Conservation (phyloP, 2,113 vertebrate genomes). For the Stomatorhinus ivindoensis region DNA sequence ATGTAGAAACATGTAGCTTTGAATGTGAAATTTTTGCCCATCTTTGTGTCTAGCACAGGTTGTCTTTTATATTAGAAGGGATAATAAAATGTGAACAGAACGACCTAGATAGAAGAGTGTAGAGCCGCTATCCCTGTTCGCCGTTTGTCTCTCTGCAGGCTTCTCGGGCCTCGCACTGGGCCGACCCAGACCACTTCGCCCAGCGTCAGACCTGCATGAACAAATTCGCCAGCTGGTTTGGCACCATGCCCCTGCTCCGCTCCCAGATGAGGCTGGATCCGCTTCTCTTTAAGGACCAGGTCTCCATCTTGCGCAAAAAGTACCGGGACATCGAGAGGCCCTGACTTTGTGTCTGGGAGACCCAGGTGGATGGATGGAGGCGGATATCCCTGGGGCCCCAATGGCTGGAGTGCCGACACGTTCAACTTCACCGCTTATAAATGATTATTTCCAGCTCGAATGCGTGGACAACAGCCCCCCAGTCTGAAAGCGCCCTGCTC, state of each 20-base stretch:
- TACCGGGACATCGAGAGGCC: slow-evolving; percentile 97
- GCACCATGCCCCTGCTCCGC: slow-evolving; percentile 96
- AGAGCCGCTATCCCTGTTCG: background rate
- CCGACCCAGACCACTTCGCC: slow-evolving; percentile 96
- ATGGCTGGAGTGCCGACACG: background rate
- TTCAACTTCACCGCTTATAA: background rate
- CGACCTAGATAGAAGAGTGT: background rate
- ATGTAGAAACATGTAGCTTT: background rate
- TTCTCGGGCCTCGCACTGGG: slow-evolving; percentile 92
- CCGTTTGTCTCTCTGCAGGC: slow-evolving; percentile 54
- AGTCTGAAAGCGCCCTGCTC: background rate
- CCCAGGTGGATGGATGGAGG: slow-evolving; percentile 20
- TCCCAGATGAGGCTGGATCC: slow-evolving; percentile 98
- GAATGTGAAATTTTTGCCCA: background rate
- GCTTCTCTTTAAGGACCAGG: slow-evolving; percentile 98
- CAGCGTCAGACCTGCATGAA: slow-evolving; percentile 99
- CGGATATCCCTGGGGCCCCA: background rate
- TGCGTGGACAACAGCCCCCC: background rate
- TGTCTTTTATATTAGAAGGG: background rate
- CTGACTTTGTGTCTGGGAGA: slow-evolving; percentile 44
- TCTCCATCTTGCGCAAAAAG: slow-evolving; percentile 96
- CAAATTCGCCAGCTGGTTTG: slow-evolving; percentile 99
- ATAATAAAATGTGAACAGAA: background rate
- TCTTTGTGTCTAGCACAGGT: background rate
- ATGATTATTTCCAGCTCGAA: background rate